These are phyloP conservation scores for Anguilla japonica DNA, from an alignment of 2,113 vertebrate species.

Conservation along the genomic window DNA sequence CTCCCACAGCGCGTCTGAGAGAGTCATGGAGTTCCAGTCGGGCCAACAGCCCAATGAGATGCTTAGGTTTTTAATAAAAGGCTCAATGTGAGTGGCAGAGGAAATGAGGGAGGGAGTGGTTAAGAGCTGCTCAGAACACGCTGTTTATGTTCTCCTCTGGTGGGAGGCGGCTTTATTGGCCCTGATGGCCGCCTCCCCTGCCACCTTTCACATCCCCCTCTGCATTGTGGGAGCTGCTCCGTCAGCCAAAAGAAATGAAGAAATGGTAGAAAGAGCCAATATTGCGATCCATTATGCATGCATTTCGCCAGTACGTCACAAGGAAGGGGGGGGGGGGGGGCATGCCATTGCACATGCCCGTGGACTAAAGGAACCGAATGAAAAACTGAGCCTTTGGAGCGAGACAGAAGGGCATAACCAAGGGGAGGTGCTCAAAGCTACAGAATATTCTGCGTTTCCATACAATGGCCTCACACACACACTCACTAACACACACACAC, in stretches of 20 bases:
- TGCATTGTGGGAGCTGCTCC: not conserved
- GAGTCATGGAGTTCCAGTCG: not conserved
- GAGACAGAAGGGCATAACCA: not conserved
- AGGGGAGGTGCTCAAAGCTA: no score
- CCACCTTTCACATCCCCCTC: not conserved
- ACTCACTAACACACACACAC: no score
- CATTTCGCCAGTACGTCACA: not conserved
- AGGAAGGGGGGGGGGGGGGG: not conserved
- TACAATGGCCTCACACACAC: no score
- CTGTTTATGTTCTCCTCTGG: not conserved
- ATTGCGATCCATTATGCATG: not conserved
- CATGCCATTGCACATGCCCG: not conserved
- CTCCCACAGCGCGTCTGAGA: not conserved
- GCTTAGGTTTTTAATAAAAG: slow-evolving; percentile 1
- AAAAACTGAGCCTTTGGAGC: not conserved
- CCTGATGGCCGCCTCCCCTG: not conserved
- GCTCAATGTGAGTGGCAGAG: not conserved
- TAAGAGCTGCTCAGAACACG: not conserved
- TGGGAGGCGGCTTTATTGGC: not conserved
- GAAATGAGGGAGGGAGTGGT: not conserved
- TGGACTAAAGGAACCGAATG: not conserved
- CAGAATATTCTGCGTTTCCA: no score
- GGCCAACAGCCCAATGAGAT: not conserved
- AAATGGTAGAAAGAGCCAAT: not conserved
- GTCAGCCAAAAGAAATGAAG: not conserved